A percentile compares a stretch with the other conserved stretches of the same genome.
Conservation (phyloP, 2,888 invertebrate species). For the Pandemis heparana region DNA sequence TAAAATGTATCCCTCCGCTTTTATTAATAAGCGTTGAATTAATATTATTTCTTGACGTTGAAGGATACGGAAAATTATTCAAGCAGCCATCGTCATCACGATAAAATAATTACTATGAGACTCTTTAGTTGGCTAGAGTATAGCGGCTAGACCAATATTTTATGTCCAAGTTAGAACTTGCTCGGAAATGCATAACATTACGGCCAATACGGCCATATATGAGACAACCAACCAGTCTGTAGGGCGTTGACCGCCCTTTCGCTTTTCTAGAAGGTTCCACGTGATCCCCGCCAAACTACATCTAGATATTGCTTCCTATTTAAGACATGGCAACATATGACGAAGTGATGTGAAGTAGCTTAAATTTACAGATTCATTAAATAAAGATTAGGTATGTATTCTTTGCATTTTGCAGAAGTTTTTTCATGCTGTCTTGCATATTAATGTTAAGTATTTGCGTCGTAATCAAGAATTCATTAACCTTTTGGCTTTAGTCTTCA, state of each 20-base stretch:
- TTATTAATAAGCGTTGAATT: neutral
- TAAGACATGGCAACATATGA: neutral
- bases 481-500: no score
- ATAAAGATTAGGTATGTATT: no score
- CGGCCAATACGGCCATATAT: neutral
- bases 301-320: neutral
- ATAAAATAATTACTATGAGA: no score
- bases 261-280: constrained; percentile 51
- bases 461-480: no score
- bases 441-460: neutral
- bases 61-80: no score
- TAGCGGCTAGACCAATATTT: no score
- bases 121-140: no score
- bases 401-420: neutral
- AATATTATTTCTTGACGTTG: no score
- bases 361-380: no score
- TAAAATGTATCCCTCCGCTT: neutral
- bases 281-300: neutral
- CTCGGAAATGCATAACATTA: neutral
- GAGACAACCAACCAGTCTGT: neutral
- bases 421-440: neutral
- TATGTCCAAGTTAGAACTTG: neutral
- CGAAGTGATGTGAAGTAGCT: no score
- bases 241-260: constrained; percentile 52
- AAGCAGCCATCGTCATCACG: neutral